Conservation (phyloP, 2,797 vertebrate genomes). For the Buceros bicornis region DNA sequence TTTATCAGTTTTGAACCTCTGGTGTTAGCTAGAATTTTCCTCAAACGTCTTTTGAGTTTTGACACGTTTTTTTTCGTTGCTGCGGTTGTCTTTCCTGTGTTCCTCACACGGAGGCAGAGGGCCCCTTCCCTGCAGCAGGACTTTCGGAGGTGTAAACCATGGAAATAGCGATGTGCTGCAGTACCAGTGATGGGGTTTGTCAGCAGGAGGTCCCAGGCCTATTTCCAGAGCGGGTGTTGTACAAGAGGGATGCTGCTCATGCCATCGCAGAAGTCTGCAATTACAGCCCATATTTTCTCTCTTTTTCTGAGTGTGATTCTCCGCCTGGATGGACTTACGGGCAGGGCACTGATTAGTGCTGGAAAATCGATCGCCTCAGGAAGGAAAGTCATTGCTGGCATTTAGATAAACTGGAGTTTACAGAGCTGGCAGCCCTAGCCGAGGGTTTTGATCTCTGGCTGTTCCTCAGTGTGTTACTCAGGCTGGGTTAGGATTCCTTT, state of each 20-base stretch:
- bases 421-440: not conserved
- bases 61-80: not conserved
- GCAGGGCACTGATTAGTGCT: not conserved
- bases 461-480: not conserved
- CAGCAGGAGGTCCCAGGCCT: not conserved
- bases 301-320: conserved; percentile 9
- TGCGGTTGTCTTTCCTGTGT: not conserved
- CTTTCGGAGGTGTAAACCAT: not conserved
- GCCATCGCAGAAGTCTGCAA: not conserved
- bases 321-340: not conserved
- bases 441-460: not conserved
- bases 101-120: not conserved
- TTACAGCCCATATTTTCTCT: not conserved
- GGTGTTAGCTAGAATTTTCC: not conserved
- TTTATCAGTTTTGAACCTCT: not conserved
- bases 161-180: not conserved
- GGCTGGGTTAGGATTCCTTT: not conserved
- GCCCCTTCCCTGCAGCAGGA: not conserved
- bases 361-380: conserved; percentile 8
- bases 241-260: not conserved
- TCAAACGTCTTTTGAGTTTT: not conserved
- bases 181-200: not conserved
- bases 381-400: not conserved
- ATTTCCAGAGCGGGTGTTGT: not conserved
- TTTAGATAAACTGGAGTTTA: conserved; percentile 6